A percentile compares a stretch with the other conserved stretches of the same genome.
phyloP scores from a whole-genome alignment of 1,140 invertebrate species.

The Heliconius nattereri region DNA sequence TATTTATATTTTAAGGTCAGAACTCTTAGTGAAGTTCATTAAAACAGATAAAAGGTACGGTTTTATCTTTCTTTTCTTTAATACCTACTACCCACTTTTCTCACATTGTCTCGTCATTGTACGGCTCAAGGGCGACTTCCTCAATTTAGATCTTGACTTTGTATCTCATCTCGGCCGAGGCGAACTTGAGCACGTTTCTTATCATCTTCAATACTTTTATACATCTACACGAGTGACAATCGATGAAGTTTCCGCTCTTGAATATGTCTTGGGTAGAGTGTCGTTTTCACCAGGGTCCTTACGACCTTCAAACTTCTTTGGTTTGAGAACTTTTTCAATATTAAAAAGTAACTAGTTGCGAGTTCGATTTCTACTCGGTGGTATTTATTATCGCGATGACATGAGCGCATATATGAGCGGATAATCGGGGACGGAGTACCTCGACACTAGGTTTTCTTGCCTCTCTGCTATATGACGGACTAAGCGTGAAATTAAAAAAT shows the following conservation, averaged over 20 bases:
- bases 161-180: conserved; percentile 32
- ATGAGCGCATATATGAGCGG: too few relatives aligned
- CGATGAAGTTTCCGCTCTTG: neutral
- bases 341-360: too few relatives aligned
- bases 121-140: conserved; percentile 35
- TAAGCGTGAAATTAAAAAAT: too few relatives aligned
- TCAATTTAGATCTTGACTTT: conserved; percentile 40
- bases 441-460: too few relatives aligned
- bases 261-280: neutral
- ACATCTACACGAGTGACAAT: neutral
- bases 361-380: too few relatives aligned
- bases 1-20: conserved; percentile 14
- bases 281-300: neutral
- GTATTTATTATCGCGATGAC: too few relatives aligned
- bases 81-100: conserved; percentile 24
- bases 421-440: too few relatives aligned
- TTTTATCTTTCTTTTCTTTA: conserved; percentile 30
- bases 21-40: conserved; percentile 27
- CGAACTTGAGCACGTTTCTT: conserved; percentile 41
- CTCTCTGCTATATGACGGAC: too few relatives aligned
- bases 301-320: neutral
- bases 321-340: neutral
- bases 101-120: conserved; percentile 30
- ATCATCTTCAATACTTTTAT: conserved; percentile 22
- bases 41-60: conserved; percentile 29